Evolutionary conservation across 37 sponge, comb jelly and placozoan species (phyloP), one percentile per base, ranked within the genome.

Genomic region (Haliclona indistincta): DNA sequence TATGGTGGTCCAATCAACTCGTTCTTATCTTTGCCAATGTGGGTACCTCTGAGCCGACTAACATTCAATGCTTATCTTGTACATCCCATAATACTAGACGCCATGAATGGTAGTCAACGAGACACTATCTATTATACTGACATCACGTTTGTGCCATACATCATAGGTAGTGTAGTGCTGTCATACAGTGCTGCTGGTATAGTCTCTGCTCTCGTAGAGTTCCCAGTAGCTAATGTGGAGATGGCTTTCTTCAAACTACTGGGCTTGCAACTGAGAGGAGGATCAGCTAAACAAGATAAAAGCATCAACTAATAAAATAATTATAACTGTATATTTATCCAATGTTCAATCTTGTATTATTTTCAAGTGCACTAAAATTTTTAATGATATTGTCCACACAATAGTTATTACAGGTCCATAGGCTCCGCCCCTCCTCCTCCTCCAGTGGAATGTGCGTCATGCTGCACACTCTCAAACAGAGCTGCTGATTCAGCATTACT

Each of bases 381-480:
- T 26, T 25, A 58, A 47, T 8, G n/a, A 58, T n/a, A 6, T n/a
- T 26, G 25, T 7, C 13, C 13, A n/a, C n/a, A 7, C 25, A 58
- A 25, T 58, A 58, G n/a, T 66, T 39, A 66, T 6, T 37, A 32
- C 34, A 66, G 40, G 40, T 66, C 67, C 67, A 66, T 66, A 13
- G 40, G 10, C 11, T 66, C 67, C 10, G 15, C 23, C 10, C 32
- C 10, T 10, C 23, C 33, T 13, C 37, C 4, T 15, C 37, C 5
- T 17, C 7, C 56, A 13, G 68, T 17, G 11, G 68, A 44, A 13
- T 61, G 43, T 41, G 26, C 36, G 56, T 84, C 77, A 29, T 76
- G 43, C 41, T 88, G 93, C 20, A 95, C 76, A 28, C 90, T 84
- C 41, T 88, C 87, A 70, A 91, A 88, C 17, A 96, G 79, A 34